Conservation (phyloP, 2,888 invertebrate species). For the Drosophila meridiana region DNA sequence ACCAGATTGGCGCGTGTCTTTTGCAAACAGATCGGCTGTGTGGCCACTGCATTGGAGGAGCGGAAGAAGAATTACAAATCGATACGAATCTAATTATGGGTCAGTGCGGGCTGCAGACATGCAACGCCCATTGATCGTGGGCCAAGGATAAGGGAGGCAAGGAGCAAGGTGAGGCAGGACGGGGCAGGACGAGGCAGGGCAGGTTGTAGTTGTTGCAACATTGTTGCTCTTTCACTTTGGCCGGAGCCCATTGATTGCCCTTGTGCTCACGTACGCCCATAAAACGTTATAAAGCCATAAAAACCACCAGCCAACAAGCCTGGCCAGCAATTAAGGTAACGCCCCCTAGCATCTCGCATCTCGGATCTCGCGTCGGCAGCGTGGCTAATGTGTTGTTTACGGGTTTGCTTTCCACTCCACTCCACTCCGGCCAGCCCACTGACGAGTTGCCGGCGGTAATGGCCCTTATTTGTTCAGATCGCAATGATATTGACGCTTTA, state of each 20-base stretch:
- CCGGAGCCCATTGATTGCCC: slow-evolving; percentile 33
- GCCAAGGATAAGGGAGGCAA: neutral
- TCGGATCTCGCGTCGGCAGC: slow-evolving; percentile 2
- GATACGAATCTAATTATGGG: neutral
- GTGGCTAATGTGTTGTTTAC: slow-evolving; percentile 48
- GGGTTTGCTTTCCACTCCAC: slow-evolving; percentile 20
- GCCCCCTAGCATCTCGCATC: slow-evolving; percentile 28
- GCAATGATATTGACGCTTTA: slow-evolving; percentile 44
- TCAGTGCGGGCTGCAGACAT: neutral
- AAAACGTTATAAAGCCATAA: slow-evolving; percentile 74
- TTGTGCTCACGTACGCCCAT: slow-evolving; percentile 50
- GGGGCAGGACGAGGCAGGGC: no score
- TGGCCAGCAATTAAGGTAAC: slow-evolving; percentile 44
- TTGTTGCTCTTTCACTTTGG: slow-evolving; percentile 21
- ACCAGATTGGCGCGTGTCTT: slow-evolving; percentile 84
- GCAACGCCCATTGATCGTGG: slow-evolving; percentile 2
- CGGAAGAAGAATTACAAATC: neutral
- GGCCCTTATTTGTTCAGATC: slow-evolving; percentile 41
- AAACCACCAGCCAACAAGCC: slow-evolving; percentile 53
- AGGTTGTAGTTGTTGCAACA: slow-evolving; percentile 15
- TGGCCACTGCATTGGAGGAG: slow-evolving; percentile 87
- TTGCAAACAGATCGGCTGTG: slow-evolving; percentile 90
- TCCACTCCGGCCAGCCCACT: slow-evolving; percentile 3
- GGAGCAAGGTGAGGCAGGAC: neutral
- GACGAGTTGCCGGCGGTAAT: slow-evolving; percentile 18